A percentile compares a stretch with the other conserved stretches of the same genome.
These are phyloP conservation scores for Proctacanthus coquilletti DNA, from an alignment of 1,140 invertebrate genomes.

Conservation along the genomic window DNA sequence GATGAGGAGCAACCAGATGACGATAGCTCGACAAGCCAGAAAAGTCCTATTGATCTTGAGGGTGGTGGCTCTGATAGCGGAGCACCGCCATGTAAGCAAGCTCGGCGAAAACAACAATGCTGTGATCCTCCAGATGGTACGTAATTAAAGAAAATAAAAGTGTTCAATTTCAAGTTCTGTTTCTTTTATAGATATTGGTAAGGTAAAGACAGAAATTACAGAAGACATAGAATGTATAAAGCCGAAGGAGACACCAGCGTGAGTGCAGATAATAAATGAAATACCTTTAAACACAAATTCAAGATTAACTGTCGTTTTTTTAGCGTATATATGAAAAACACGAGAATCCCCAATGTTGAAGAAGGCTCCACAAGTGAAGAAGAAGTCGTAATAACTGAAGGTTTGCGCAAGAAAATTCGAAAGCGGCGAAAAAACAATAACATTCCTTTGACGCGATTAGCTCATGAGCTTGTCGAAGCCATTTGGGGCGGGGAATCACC, in stretches of 20 bases:
- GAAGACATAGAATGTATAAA: conserved; percentile 15
- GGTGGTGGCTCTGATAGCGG: conserved; percentile 16
- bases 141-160: background rate
- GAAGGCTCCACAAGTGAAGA: conserved; percentile 28
- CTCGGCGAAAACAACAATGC: conserved; percentile 20
- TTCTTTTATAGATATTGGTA: conserved; percentile 12
- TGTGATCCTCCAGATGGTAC: conserved; percentile 19
- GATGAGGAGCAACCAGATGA: conserved; percentile 47
- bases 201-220: conserved; percentile 14
- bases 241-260: conserved; percentile 20
- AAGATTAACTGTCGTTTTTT: too few relatives aligned
- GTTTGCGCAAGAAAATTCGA: conserved; percentile 18
- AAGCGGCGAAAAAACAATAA: conserved; percentile 16
- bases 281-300: background rate
- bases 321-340: too few relatives aligned
- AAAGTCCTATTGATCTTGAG: conserved; percentile 20
- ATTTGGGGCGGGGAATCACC: conserved; percentile 24
- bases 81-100: conserved; percentile 35
- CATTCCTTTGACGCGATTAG: conserved; percentile 12
- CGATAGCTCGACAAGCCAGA: conserved; percentile 26
- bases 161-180: conserved; percentile 2
- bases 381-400: conserved; percentile 14
- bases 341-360: conserved; percentile 27
- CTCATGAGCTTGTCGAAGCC: conserved; percentile 24
- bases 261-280: conserved; percentile 8